A percentile compares a stretch with the other conserved stretches of the same genome.
phyloP scores from a whole-genome alignment of 1,140 invertebrate genomes.

The Sogatella furcifera region DNA sequence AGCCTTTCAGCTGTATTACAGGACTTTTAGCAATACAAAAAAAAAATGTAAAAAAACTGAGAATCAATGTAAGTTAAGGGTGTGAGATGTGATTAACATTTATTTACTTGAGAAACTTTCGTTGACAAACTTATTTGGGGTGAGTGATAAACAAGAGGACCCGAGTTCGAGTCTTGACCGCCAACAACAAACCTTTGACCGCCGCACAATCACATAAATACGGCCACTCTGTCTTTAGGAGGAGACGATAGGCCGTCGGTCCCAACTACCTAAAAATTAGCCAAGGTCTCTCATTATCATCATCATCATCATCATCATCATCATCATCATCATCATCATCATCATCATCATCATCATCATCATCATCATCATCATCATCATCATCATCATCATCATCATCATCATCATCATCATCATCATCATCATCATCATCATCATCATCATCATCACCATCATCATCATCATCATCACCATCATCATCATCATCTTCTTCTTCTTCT shows the following conservation, averaged over 20 bases:
- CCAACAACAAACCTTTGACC: not conserved
- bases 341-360: not conserved
- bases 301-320: not conserved
- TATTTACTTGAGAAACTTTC: too few species aligned
- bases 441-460: not conserved
- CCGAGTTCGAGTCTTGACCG: not conserved
- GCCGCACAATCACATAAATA: not conserved
- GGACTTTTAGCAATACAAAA: too few species aligned
- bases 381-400: not conserved
- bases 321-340: not conserved
- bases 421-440: slow-evolving; percentile 4
- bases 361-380: not conserved
- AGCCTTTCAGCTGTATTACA: too few species aligned
- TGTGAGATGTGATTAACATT: too few species aligned
- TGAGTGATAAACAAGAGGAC: too few species aligned
- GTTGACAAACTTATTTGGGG: too few species aligned
- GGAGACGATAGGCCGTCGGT: too few species aligned
- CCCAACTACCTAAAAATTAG: not conserved
- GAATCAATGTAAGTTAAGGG: too few species aligned
- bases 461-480: not conserved
- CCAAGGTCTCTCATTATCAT: not conserved
- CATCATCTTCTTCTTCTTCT: not conserved
- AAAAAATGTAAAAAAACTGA: too few species aligned
- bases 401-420: not conserved
- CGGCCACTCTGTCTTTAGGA: too few species aligned